Percentiles rank a stretch among this genome's conserved stretches.
These are phyloP conservation scores for Silvanus unidentatus DNA, from an alignment of 2,888 invertebrate genomes.

Conservation along the genomic window DNA sequence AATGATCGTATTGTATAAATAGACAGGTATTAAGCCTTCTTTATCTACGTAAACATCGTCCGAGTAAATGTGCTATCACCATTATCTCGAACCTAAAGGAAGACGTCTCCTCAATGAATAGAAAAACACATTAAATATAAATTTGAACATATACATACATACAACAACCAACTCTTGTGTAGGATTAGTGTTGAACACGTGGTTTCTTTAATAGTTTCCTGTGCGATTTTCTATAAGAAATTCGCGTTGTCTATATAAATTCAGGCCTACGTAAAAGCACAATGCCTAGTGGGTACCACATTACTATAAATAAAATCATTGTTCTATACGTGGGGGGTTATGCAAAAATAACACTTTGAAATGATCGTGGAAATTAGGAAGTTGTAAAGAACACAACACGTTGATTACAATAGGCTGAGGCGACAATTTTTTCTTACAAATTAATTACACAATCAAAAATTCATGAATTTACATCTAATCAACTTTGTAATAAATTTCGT, in stretches of 20 bases:
- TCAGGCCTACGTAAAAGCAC: not conserved
- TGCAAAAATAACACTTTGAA: too few species aligned
- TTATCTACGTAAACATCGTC: slow-evolving; percentile 11
- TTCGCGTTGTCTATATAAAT: too few species aligned
- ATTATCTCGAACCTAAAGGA: not conserved
- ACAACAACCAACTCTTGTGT: too few species aligned
- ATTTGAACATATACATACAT: too few species aligned
- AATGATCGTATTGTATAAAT: slow-evolving; percentile 41
- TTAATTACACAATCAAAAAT: too few species aligned
- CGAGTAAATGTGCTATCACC: not conserved
- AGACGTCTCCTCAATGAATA: not conserved
- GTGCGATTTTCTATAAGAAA: slow-evolving; percentile 15
- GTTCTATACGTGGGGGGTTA: slow-evolving; percentile 8
- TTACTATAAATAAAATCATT: slow-evolving; percentile 13
- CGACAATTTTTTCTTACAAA: too few species aligned
- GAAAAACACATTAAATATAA: slow-evolving; percentile 5
- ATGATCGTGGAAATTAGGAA: too few species aligned
- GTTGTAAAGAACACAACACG: too few species aligned
- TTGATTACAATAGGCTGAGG: too few species aligned
- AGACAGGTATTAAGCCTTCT: slow-evolving; percentile 20
- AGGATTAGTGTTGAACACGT: slow-evolving; percentile 23
- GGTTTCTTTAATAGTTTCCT: slow-evolving; percentile 29
- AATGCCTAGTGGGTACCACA: slow-evolving; percentile 6
- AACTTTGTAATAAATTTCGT: too few species aligned
- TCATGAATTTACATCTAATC: too few species aligned